Base-by-base conservation (phyloP, 2,113 vertebrate genomes). In the Cinclus cinclus region DNA sequence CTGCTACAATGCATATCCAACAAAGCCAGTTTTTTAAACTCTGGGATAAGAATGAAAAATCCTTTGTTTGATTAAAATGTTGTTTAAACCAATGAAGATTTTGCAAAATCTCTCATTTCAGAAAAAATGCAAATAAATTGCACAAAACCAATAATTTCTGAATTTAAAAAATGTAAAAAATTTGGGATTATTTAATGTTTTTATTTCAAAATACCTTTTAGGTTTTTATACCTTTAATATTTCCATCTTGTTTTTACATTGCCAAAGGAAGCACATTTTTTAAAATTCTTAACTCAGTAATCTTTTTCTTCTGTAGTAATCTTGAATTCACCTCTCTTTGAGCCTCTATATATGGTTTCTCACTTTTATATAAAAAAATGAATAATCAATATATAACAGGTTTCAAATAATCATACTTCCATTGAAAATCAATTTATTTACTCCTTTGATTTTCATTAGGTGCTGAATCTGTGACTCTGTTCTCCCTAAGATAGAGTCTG, bases 181-280 rank as follows among this genome's bases (percentile, higher is more conserved):
- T 4, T 52, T 5, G 0, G 1, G 4, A 7, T 2, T 4, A 28
- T 67, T 17, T 53, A 86, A 58, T 53, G 8, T 2, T n/a, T 82
- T 8, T 22, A 46, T 28, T 62, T 74, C 44, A 77, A 81, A 67
- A 39, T 37, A 56, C 0, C 0, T 58, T 59, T 41, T 42, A 8
- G 18, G 8, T 64, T 50, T 60, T 69, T 14, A 46, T 58, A 18
- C 2, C 7, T 52, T 62, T 52, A 1, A 11, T 73, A 64, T 89
- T 27, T 69, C 10, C 9, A 7, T 25, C 65, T 44, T 76, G 10
- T 13, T 56, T 71, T 76, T 78, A 23, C 6, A 39, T 27, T 83
- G 27, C 5, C 13, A 63, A 79, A 33, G 21, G 10, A 78, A 86
- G 19, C 2, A 33, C 16, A 8, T 27, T 73, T 81, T 73, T 87